Evolutionary conservation across 2,797 vertebrate species (phyloP).

Genomic region (Enteromius trimaculatus): DNA sequence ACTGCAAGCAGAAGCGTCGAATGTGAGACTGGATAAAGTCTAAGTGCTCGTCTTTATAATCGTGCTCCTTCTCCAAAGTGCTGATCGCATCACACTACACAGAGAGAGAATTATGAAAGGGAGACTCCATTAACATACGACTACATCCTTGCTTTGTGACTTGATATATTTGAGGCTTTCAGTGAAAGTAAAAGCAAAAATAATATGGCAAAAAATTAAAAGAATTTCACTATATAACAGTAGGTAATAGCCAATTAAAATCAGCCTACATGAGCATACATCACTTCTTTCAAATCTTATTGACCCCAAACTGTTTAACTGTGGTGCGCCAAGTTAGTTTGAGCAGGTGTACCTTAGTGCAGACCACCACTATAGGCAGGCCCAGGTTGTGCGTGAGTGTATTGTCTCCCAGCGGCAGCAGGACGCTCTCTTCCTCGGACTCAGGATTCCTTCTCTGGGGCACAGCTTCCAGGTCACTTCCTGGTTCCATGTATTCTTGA

Average conservation of each 20-base stretch:
- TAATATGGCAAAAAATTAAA: neutral
- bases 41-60: slow-evolving; percentile 98
- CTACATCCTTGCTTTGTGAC: neutral
- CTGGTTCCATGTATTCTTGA: slow-evolving; percentile 96
- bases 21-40: slow-evolving; percentile 98
- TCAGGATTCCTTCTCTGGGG: slow-evolving; percentile 91
- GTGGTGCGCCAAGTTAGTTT: neutral
- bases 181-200: slow-evolving; percentile 1
- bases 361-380: slow-evolving; percentile 94
- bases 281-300: neutral
- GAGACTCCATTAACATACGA: neutral
- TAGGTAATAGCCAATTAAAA: too few species aligned
- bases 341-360: slow-evolving; percentile 64
- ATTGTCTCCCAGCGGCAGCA: slow-evolving; percentile 94
- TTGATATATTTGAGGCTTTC: neutral
- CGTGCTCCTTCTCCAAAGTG: slow-evolving; percentile 96
- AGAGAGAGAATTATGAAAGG: slow-evolving; percentile 7
- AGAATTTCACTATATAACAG: neutral
- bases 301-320: neutral
- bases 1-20: slow-evolving; percentile 95
- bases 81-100: slow-evolving; percentile 95
- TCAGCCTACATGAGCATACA: neutral
- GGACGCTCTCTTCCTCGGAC: slow-evolving; percentile 89
- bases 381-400: slow-evolving; percentile 97
- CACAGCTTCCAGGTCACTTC: slow-evolving; percentile 89